These are phyloP conservation scores for Nasonia vitripennis DNA, from an alignment of 1,140 invertebrate genomes.

Conservation along the genomic window DNA sequence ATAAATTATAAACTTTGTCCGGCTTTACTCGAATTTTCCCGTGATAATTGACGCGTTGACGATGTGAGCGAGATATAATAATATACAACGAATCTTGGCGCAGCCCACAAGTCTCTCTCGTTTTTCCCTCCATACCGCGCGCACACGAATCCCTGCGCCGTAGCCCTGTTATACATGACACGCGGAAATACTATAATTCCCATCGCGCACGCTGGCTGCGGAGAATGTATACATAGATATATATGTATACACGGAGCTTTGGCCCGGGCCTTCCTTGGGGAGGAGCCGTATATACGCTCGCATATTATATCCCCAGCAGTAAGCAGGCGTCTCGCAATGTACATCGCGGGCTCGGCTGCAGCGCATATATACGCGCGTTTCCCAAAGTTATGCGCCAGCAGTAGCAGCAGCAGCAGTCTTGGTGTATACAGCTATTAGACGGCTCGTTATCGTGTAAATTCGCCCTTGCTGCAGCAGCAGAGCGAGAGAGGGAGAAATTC, in stretches of 20 bases:
- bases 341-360: no score
- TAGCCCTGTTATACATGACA: background rate
- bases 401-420: background rate
- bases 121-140: no score
- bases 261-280: constrained; percentile 8
- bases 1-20: background rate
- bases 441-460: constrained; percentile 50
- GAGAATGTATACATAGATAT: background rate
- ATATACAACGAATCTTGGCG: no score
- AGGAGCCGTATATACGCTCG: background rate
- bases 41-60: no score
- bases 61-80: no score
- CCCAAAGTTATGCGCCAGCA: constrained; percentile 27
- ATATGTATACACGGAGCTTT: background rate
- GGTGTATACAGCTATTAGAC: constrained; percentile 43
- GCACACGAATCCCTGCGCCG: background rate
- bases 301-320: background rate
- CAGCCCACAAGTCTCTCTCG: no score
- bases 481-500: constrained; percentile 4
- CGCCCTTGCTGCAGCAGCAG: background rate
- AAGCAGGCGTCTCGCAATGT: no score
- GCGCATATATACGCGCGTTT: constrained; percentile 10
- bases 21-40: background rate
- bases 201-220: background rate
- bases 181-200: constrained; percentile 23